Evolutionary conservation across 2,797 vertebrate genomes (phyloP).

Genomic region (Cryptoblepharus egeriae): DNA sequence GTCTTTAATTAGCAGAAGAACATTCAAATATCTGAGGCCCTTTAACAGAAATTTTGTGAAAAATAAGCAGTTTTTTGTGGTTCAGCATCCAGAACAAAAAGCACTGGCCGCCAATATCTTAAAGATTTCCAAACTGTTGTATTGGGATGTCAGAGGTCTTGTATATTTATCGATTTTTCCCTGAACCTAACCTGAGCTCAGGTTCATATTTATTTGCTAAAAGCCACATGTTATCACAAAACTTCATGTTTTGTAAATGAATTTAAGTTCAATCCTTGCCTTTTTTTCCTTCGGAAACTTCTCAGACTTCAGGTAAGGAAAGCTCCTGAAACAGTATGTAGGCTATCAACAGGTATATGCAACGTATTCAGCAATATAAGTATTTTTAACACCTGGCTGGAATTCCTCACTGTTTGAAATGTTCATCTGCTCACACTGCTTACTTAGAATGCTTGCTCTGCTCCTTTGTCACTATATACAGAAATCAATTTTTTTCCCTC

Average conservation of each 20-base stretch:
- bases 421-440: neutral
- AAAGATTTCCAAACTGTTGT: neutral
- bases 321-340: neutral
- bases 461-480: neutral
- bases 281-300: no score
- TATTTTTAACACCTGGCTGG: neutral
- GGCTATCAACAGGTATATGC: neutral
- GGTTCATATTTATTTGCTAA: no score
- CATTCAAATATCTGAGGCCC: neutral
- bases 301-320: no score
- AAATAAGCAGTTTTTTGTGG: neutral
- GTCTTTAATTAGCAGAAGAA: neutral
- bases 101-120: neutral
- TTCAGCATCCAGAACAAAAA: neutral
- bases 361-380: neutral
- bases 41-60: neutral
- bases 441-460: neutral
- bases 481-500: constrained; percentile 44
- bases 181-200: no score
- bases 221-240: no score
- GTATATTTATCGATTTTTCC: neutral
- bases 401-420: accelerated
- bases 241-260: no score
- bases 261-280: no score
- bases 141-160: neutral